These are phyloP conservation scores for human (Homo sapiens) DNA, from an alignment of 2,113 vertebrate genomes.

Conservation along the genomic window DNA sequence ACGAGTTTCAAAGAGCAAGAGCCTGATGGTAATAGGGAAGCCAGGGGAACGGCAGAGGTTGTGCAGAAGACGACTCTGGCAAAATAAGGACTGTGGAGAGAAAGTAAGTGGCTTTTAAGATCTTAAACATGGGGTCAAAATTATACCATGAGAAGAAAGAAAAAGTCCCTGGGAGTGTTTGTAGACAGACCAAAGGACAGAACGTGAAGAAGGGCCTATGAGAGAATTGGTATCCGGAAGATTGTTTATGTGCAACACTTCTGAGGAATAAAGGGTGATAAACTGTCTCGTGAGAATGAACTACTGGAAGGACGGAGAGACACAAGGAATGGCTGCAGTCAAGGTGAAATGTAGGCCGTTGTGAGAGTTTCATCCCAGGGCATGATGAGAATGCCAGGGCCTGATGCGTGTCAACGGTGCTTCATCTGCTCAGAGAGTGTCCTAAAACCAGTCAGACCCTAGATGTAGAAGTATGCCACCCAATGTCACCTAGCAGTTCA, in stretches of 20 bases:
- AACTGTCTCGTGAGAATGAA: conserved; percentile 7
- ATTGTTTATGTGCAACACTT: background rate
- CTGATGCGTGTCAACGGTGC: background rate
- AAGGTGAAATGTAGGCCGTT: background rate
- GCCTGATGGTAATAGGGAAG: background rate
- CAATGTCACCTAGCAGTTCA: background rate
- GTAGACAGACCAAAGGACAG: background rate
- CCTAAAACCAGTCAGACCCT: background rate
- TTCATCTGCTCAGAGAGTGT: background rate
- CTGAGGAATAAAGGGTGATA: background rate
- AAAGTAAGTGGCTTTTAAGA: background rate
- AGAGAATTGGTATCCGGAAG: background rate
- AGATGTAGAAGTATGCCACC: background rate
- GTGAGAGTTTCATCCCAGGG: background rate
- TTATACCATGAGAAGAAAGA: background rate
- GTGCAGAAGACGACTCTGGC: background rate
- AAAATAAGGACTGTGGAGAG: background rate
- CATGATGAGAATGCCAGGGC: background rate
- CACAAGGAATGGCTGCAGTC: background rate
- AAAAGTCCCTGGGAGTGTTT: background rate
- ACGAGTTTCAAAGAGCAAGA: background rate
- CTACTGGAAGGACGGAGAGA: background rate
- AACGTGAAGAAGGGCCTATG: too few relatives aligned
- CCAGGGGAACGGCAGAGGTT: background rate
- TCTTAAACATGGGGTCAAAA: background rate